A percentile compares a stretch with the other conserved stretches of the same genome.
These are phyloP conservation scores for Carpatolechia fugitivella DNA, from an alignment of 2,888 invertebrate genomes.

Conservation along the genomic window DNA sequence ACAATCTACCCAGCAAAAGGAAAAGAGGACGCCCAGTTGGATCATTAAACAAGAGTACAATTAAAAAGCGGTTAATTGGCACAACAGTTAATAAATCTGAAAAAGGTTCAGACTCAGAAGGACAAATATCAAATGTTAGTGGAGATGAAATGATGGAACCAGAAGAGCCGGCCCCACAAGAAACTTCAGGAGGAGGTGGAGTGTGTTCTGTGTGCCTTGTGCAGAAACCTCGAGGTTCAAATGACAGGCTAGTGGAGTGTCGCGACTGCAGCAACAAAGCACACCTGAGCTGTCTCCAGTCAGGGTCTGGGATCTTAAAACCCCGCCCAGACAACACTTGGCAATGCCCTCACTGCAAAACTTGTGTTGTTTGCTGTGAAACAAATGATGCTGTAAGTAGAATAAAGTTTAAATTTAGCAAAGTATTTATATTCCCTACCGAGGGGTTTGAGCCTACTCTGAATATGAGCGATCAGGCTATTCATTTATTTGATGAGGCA, in stretches of 20 bases:
- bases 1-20: conserved; percentile 84
- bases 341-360: conserved; percentile 95
- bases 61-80: conserved; percentile 71
- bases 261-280: conserved; percentile 87
- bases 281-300: conserved; percentile 84
- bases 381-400: conserved; percentile 85
- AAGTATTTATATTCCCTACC: too few species aligned
- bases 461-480: too few species aligned
- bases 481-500: too few species aligned
- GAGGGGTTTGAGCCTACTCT: too few species aligned
- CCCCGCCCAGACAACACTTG: conserved; percentile 84
- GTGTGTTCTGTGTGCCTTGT: conserved; percentile 82
- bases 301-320: conserved; percentile 82
- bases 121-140: conserved; percentile 67
- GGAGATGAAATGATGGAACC: conserved; percentile 59
- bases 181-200: conserved; percentile 78
- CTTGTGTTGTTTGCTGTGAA: conserved; percentile 89
- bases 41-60: conserved; percentile 79
- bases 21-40: conserved; percentile 84
- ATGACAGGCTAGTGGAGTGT: conserved; percentile 83
- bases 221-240: conserved; percentile 78
- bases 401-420: too few species aligned
- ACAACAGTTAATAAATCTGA: conserved; percentile 46
- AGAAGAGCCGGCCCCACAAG: conserved; percentile 59
- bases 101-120: conserved; percentile 60